Evolutionary conservation across 2,888 invertebrate genomes (phyloP), one percentile per base, ranked within the genome.

Genomic region (Pogonocherus hispidulus): DNA sequence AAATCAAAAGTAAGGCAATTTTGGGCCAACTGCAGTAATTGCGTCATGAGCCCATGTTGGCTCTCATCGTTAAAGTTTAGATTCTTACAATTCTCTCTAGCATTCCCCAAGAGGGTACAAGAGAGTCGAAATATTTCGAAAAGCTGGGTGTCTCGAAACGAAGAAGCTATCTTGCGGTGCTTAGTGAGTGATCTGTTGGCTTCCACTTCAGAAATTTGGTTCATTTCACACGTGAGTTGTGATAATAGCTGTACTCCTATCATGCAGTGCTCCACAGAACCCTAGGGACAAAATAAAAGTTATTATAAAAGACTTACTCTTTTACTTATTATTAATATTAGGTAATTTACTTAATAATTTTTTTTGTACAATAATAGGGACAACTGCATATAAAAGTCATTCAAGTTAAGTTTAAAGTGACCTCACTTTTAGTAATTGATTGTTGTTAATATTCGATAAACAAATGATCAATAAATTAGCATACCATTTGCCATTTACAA

Each of bases 1-100:
- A 99, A 99, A 87, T 99, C 99, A 86, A 97, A 99, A 1, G 96
- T 97, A 73, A 99, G 88, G 83, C 98, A 98, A 86, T 97, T 97
- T 85, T 96, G 95, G 3, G 97, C 94, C 74, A 99, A 88, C 67
- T 94, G 89, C 70, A 99, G 86, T 9, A 97, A 89, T 76, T 97
- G 94, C 5, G 94, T 94, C 88, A 95, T 91, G 72, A 96, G 86
- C 64, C 90, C 89, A 78, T 90, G 90, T 86, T 96, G 96, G 47
- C 91, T 88, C 82, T 93, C 94, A 84, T 96, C 95, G 76, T 91
- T 91, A 80, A 96, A 92, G 84, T 95, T 94, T 46, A 96, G 87
- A 73, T 90, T 91, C 87, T 95, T 95, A 83, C 92, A 92, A 82
- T 93, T 95, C 79, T 94, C 94, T n/a, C 95, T 89, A 19, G 97